Evolutionary conservation across 2,888 invertebrate genomes (phyloP).

Genomic region (Chymomyza fuscimana): DNA sequence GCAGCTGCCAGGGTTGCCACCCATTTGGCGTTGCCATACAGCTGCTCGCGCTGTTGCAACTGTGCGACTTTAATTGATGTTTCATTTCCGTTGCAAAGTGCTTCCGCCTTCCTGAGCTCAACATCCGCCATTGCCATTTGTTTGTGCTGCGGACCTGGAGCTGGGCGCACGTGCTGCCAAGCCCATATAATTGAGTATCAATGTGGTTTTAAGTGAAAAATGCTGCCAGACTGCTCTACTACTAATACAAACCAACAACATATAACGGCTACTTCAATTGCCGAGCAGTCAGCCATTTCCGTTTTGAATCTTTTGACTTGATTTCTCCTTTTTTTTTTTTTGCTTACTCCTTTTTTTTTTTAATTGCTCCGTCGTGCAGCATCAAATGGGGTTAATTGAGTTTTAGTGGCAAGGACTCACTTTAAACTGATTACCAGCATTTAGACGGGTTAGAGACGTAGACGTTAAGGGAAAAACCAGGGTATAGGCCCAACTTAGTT

Average conservation of each 20-base stretch:
- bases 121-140: slow-evolving; percentile 63
- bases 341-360: slow-evolving; percentile 31
- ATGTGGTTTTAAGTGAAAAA: slow-evolving; percentile 76
- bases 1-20: slow-evolving; percentile 32
- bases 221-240: slow-evolving; percentile 35
- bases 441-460: neutral
- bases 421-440: slow-evolving; percentile 69
- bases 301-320: slow-evolving; percentile 68
- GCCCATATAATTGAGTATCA: slow-evolving; percentile 71
- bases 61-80: slow-evolving; percentile 75
- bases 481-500: slow-evolving; percentile 34
- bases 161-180: slow-evolving; percentile 4
- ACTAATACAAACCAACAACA: no score
- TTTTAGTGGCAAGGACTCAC: slow-evolving; percentile 72
- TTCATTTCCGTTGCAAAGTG: slow-evolving; percentile 76
- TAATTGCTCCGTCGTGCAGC: slow-evolving; percentile 53
- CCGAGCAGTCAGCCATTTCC: slow-evolving; percentile 47
- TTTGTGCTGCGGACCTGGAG: slow-evolving; percentile 39
- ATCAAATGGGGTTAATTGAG: slow-evolving; percentile 75
- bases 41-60: slow-evolving; percentile 7
- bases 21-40: neutral
- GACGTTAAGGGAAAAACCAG: no score
- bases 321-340: slow-evolving; percentile 44
- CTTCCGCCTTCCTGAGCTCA: slow-evolving; percentile 64
- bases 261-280: no score